Evolutionary conservation across 2,113 vertebrate genomes (phyloP), one percentile per base, ranked within the genome.

Genomic region (Gallinago undulata): DNA sequence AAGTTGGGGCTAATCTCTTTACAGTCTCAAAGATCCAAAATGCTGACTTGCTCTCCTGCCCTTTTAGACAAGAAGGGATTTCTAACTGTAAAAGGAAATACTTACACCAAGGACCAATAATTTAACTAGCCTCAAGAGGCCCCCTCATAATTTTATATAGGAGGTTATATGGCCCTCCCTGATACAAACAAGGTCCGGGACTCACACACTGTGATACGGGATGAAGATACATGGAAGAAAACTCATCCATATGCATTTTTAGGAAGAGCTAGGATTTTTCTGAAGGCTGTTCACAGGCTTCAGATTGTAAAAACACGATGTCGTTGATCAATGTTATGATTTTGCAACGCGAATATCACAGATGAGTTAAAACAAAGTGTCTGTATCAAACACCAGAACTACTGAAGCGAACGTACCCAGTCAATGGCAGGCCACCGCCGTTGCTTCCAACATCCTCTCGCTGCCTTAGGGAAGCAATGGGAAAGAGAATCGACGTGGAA

Each of bases 101-200:
- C 27, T 90, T 90, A 81, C 47, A 89, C 59, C 89, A 92, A 94
- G 66, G 80, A 94, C 64, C 73, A 70, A 37, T 63, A 94, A 91
- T 70, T 89, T 92, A 89, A 89, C 31, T 70, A 81, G 64, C 30
- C 77, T 64, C 89, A 68, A 53, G 80, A 79, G 84, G 37, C 57
- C 23, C 24, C 60, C 84, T 78, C 76, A 72, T 92, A 23, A 37
- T 56, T 94, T 91, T 64, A 60, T 39, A 37, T 0, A 70, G 62
- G 74, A 84, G 73, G 69, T 89, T 93, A 87, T 37, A 75, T 6
- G 31, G 67, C 39, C 79, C 19, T 74, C 59, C 19, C 47, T 11
- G 25, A 68, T 73, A 81, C 31, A 91, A 95, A 75, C 81, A 91
- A 87, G 74, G 56, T 56, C 64, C 39, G 9, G 8, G 64, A 51